Percentiles rank a stretch among this genome's conserved stretches.
phyloP scores from a whole-genome alignment of 2,113 vertebrate species.

The Sinocyclocheilus maitianheensis region DNA sequence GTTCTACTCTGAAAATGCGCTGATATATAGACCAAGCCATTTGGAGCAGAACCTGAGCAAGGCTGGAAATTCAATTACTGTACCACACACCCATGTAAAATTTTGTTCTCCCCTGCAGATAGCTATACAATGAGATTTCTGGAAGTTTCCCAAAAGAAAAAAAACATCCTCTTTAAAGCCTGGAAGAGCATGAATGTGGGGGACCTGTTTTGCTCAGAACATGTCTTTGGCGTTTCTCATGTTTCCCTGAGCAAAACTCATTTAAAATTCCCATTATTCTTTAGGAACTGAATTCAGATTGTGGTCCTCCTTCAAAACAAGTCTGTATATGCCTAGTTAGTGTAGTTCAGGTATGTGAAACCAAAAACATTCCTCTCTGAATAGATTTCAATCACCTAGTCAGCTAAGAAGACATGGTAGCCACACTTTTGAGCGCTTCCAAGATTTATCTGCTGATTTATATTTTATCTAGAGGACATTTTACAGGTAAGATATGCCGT shows the following conservation, averaged over 20 bases:
- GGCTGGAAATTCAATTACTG: constrained; percentile 28
- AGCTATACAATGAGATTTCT: neutral
- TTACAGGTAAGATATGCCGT: constrained; percentile 65
- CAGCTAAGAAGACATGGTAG: constrained; percentile 60
- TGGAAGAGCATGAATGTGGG: neutral
- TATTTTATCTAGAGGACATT: constrained; percentile 49
- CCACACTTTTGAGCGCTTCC: constrained; percentile 27
- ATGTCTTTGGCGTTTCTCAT: neutral
- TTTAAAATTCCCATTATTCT: neutral
- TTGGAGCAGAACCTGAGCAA: constrained; percentile 1
- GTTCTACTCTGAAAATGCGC: neutral
- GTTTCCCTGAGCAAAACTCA: neutral
- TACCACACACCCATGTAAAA: neutral
- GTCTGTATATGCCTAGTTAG: constrained; percentile 72
- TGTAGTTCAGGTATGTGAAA: constrained; percentile 56
- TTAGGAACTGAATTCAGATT: neutral
- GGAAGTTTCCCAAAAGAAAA: neutral
- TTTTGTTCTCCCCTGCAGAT: neutral
- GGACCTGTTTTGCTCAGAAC: neutral
- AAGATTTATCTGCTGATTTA: constrained; percentile 62
- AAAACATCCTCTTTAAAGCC: neutral
- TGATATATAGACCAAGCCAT: neutral
- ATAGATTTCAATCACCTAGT: constrained; percentile 47
- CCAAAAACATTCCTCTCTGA: constrained; percentile 65
- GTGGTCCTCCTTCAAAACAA: constrained; percentile 53